These are phyloP conservation scores for Hyposoter dolosus DNA, from an alignment of 2,888 invertebrate species.

Conservation along the genomic window DNA sequence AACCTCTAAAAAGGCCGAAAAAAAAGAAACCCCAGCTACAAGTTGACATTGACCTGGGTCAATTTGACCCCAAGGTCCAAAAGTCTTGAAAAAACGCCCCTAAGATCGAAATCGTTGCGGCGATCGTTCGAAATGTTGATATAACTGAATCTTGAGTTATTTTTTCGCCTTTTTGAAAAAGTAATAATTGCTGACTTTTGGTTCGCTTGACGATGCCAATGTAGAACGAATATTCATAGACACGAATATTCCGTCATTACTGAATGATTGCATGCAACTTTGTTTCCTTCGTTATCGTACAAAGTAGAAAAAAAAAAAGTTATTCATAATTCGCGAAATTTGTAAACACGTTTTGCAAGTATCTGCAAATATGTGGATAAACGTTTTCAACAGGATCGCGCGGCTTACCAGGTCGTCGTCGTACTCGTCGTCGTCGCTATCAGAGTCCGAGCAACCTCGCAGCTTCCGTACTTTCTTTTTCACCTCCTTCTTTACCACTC, in stretches of 20 bases:
- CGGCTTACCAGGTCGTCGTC: constrained; percentile 90
- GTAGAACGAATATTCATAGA: background rate
- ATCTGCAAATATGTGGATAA: background rate
- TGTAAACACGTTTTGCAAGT: constrained; percentile 40
- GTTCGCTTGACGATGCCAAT: background rate
- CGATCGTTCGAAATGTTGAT: background rate
- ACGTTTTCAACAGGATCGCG: constrained; percentile 34
- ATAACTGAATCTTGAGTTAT: background rate
- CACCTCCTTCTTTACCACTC: constrained; percentile 86
- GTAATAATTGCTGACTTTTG: background rate
- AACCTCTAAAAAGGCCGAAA: too few relatives aligned
- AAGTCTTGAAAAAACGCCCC: background rate
- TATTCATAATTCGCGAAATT: constrained; percentile 6
- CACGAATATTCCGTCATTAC: background rate
- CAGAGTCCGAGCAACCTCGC: constrained; percentile 85
- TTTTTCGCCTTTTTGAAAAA: background rate
- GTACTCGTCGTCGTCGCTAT: constrained; percentile 89
- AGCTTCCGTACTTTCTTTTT: constrained; percentile 85
- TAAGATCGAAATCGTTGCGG: background rate
- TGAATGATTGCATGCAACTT: background rate
- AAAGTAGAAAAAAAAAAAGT: background rate
- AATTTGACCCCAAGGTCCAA: background rate
- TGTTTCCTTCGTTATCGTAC: background rate
- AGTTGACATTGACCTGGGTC: too few relatives aligned
- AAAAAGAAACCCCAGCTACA: too few relatives aligned